Conservation (phyloP, 2,888 invertebrate genomes). For the Apotomis turbidana region DNA sequence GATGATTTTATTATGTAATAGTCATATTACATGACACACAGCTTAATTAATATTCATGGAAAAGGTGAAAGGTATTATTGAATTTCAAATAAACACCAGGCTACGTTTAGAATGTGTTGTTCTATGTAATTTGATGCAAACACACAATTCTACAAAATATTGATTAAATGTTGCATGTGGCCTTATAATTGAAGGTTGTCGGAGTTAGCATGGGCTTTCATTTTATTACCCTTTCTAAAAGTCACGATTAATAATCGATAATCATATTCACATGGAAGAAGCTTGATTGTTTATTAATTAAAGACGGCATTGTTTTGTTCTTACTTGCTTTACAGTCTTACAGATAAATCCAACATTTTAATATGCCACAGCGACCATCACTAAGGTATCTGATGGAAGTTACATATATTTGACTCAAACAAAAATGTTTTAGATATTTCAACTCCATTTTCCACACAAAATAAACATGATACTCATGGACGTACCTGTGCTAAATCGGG, state of each 20-base stretch:
- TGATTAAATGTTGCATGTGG: slow-evolving; percentile 24
- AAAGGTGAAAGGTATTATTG: slow-evolving; percentile 48
- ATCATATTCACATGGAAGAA: neutral
- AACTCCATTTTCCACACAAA: too few species aligned
- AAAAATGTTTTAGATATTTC: too few species aligned
- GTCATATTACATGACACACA: slow-evolving; percentile 28
- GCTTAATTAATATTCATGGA: slow-evolving; percentile 39
- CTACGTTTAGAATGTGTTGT: slow-evolving; percentile 18
- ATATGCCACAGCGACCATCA: too few species aligned
- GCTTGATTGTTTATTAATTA: too few species aligned
- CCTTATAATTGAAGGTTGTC: slow-evolving; percentile 23
- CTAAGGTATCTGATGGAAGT: too few species aligned
- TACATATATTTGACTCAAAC: too few species aligned
- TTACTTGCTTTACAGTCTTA: too few species aligned
- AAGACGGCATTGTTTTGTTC: too few species aligned
- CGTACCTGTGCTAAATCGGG: too few species aligned
- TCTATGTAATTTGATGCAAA: slow-evolving; percentile 13
- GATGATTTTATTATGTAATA: slow-evolving; percentile 23
- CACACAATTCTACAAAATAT: slow-evolving; percentile 17
- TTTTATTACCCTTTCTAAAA: slow-evolving; percentile 18
- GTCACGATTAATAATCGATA: neutral
- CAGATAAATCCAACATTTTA: too few species aligned
- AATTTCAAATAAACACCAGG: slow-evolving; percentile 31
- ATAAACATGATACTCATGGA: too few species aligned
- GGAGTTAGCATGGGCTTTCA: neutral